Percentiles rank a stretch among this genome's conserved stretches.
Evolutionary conservation across 2,797 vertebrate genomes (phyloP).

Genomic region (Chaenodraco wilsoni): DNA sequence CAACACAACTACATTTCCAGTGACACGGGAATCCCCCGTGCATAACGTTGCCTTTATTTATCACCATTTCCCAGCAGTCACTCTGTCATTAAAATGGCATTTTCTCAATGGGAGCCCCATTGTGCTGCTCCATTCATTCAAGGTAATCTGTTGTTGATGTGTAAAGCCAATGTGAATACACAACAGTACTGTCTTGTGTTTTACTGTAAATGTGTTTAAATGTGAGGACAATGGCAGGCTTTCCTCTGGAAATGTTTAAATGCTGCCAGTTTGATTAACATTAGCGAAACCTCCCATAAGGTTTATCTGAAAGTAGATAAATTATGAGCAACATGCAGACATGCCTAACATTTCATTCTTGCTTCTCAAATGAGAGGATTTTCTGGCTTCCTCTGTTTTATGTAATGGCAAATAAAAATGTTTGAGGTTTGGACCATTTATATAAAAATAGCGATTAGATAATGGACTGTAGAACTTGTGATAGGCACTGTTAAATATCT

Average conservation of each 20-base stretch:
- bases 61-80: constrained; percentile 32
- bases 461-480: no score
- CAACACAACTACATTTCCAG: constrained; percentile 19
- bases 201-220: constrained; percentile 10
- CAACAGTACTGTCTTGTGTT: constrained; percentile 5
- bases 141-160: constrained; percentile 24
- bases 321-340: no score
- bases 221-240: not conserved
- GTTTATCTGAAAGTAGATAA: not conserved
- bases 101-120: constrained; percentile 39
- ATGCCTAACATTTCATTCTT: no score
- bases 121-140: constrained; percentile 26
- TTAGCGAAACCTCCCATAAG: not conserved
- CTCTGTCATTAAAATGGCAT: constrained; percentile 19
- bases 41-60: constrained; percentile 21
- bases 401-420: no score
- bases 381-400: no score
- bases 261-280: not conserved
- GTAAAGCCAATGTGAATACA: constrained; percentile 7
- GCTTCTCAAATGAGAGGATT: no score
- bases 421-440: no score
- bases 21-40: constrained; percentile 29
- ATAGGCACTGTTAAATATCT: not conserved
- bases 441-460: no score
- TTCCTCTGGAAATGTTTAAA: not conserved